Evolutionary conservation across 1,140 invertebrate genomes (phyloP), one percentile per base, ranked within the genome.

Genomic region (Eumeta japonica): DNA sequence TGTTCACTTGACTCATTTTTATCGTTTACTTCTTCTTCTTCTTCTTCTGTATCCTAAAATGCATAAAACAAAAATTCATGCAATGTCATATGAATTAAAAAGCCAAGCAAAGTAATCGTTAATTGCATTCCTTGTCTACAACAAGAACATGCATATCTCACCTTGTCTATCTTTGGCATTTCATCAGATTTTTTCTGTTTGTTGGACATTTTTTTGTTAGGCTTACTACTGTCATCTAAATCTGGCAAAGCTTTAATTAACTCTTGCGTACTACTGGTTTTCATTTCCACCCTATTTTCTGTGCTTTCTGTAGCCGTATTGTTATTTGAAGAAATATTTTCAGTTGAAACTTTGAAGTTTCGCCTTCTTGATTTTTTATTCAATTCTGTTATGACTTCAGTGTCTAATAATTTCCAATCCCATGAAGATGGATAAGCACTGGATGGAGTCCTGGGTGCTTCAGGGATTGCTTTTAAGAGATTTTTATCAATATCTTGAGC

Each of bases 361-460:
- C 62, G 68, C 52, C 58, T 68, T 39, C 52, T 58, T 4, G 55
- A 55, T 37, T 72, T 74, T 50, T 74, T 74, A 44, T 57, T 65
- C 35, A 68, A 41, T 46, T 74, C 67, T 17, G 54, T 45, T 48
- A 63, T 60, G 35, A 70, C 66, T 4, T 78, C 74, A 1, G 62
- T 62, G 35, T 79, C 78, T 33, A 86, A 58, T 35, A 85, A 71
- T 50, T 79, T 79, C 89, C 88, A 91, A 44, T 89, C 87, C 81
- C 83, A 87, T 19, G 77, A 76, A 27, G 79, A 62, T 10, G 84
- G 84, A 48, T 83, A 85, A 7, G 79, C 76, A 24, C 78, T 79
- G 18, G 82, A 83, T 1, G 86, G 82, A 14, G 84, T 82, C 47
- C 89, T 77, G 5, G 89, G 89, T 16, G 88, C 88, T 28, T 90